Percentiles rank a stretch among this genome's conserved stretches.
Conservation (phyloP, 2,113 vertebrate genomes). For the Aspidoscelis tigris region DNA sequence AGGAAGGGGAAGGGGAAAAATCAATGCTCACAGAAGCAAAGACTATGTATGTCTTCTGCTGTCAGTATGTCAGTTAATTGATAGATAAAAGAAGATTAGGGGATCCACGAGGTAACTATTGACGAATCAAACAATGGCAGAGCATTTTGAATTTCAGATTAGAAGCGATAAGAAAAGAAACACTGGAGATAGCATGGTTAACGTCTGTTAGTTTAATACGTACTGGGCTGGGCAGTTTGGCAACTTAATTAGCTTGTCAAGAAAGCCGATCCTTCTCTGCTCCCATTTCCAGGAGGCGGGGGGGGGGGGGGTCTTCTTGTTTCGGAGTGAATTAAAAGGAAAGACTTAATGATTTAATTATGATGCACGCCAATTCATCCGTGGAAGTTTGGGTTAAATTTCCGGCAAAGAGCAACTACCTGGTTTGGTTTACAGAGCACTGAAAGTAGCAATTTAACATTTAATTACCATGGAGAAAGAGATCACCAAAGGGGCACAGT, state of each 20-base stretch:
- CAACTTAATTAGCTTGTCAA: slow-evolving; percentile 78
- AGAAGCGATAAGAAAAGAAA: slow-evolving; percentile 55
- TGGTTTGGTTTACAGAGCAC: slow-evolving; percentile 82
- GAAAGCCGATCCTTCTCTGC: slow-evolving; percentile 71
- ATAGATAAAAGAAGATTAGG: neutral
- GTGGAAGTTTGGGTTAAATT: slow-evolving; percentile 82
- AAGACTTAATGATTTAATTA: slow-evolving; percentile 95
- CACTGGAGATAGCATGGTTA: slow-evolving; percentile 52
- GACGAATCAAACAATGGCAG: slow-evolving; percentile 44
- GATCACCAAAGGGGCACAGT: slow-evolving; percentile 73
- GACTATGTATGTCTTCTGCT: no score
- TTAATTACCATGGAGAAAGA: slow-evolving; percentile 82
- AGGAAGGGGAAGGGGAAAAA: neutral
- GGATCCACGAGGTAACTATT: slow-evolving; percentile 31
- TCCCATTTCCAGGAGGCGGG: slow-evolving; percentile 39
- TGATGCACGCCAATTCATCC: slow-evolving; percentile 89
- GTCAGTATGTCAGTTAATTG: neutral
- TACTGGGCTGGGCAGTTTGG: slow-evolving; percentile 58
- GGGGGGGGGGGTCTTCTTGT: slow-evolving; percentile 71
- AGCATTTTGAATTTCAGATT: slow-evolving; percentile 53
- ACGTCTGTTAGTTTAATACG: slow-evolving; percentile 54
- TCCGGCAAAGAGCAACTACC: slow-evolving; percentile 77
- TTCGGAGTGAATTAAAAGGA: slow-evolving; percentile 83
- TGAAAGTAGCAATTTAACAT: slow-evolving; percentile 82
- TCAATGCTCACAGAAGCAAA: neutral